Evolutionary conservation across 2,888 invertebrate genomes (phyloP), one percentile per base, ranked within the genome.

Genomic region (Drosophila anomalipes): DNA sequence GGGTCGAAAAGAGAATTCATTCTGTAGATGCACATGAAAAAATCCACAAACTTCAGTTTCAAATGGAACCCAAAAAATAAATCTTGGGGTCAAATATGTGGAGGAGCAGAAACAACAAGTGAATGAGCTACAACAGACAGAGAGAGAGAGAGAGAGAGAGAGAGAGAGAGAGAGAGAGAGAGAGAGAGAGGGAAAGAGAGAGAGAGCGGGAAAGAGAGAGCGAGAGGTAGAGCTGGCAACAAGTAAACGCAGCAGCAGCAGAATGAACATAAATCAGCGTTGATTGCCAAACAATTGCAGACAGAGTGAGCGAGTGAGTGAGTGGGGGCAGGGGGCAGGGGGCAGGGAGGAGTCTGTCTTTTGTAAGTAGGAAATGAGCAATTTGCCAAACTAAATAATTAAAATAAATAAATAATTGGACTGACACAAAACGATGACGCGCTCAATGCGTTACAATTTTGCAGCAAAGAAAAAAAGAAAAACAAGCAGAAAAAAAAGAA

Each of bases 371-470:
- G 91, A 91, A 91, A 83, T 89, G 73, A 83, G 71, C 85, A 91
- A 91, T 90, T 90, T 90, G 89, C 72, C 91, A 82, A 82, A 79
- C 83, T 79, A 87, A 91, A 90, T 80, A 88, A 91, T 88, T 88
- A 87, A 89, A 84, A 81, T 77, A 80, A 89, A 82, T 81, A 81
- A 78, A 26, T 28, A 56, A 56, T 19, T 26, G 41, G 47, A 44
- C 71, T 78, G 79, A 78, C 82, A 78, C 22, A 77, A 78, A 68
- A 47, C 41, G n/a, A n/a, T 53, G 63, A 57, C 59, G 71, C 56
- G 70, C 54, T 58, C 35, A 16, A 39, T 78, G 66, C 59, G 66
- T 78, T 72, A 72, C 64, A 77, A 54, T 64, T 76, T 32, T 33
- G 2, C 32, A 32, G 44, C 60, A 39, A 41, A 56, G 56, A 22